phyloP scores from a whole-genome alignment of 2,113 vertebrate genomes.

The Micromys minutus region DNA sequence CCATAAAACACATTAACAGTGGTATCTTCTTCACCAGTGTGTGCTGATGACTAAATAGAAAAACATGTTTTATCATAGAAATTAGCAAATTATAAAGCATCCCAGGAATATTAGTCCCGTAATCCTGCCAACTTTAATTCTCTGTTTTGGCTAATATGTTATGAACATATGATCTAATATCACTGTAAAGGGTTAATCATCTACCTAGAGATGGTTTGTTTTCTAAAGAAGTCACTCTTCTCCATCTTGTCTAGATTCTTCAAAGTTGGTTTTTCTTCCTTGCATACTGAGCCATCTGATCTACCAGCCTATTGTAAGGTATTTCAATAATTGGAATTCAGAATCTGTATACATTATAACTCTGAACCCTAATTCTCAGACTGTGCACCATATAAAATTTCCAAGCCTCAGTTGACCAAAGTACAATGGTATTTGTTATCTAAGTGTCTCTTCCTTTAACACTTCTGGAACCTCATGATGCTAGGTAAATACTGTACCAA shows the following conservation, averaged over 20 bases:
- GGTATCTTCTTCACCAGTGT: background rate
- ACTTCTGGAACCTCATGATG: background rate
- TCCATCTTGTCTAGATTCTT: background rate
- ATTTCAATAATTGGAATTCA: background rate
- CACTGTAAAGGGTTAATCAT: background rate
- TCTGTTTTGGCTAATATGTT: background rate
- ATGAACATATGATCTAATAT: background rate
- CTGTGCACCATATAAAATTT: background rate
- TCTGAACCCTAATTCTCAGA: constrained; percentile 30
- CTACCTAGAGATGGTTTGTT: background rate
- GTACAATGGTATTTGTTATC: background rate
- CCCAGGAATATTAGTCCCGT: background rate
- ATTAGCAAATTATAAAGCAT: background rate
- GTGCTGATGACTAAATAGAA: background rate
- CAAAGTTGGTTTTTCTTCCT: background rate
- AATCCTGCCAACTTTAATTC: too few relatives aligned
- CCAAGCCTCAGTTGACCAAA: background rate
- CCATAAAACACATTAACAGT: background rate
- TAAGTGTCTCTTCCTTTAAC: background rate
- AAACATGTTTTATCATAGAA: background rate
- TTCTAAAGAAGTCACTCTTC: background rate
- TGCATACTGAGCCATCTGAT: background rate
- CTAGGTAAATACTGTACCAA: background rate
- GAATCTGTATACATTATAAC: background rate
- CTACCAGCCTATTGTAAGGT: background rate